Percentiles rank a stretch among this genome's conserved stretches.
These are phyloP conservation scores for Ametastegia equiseti DNA, from an alignment of 2,888 invertebrate genomes.

Conservation along the genomic window DNA sequence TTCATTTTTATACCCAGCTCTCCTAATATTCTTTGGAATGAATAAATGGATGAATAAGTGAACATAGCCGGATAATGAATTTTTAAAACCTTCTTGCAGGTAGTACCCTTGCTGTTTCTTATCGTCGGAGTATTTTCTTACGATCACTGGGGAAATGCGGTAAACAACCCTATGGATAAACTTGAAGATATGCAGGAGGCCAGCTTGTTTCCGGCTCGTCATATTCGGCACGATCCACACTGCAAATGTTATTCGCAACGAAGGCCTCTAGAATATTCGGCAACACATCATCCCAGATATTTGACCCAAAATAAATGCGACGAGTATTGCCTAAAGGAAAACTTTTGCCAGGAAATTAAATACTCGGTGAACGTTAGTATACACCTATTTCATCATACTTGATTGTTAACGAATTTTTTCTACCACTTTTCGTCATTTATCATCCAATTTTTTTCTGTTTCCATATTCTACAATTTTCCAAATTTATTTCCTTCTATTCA, in stretches of 20 bases:
- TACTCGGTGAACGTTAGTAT: slow-evolving; percentile 24
- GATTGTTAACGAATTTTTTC: too few species aligned
- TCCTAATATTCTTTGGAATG: too few species aligned
- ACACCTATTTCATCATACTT: too few species aligned
- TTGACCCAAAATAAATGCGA: neutral
- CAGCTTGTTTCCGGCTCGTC: neutral
- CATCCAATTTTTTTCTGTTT: too few species aligned
- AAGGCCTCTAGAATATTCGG: neutral
- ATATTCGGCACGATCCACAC: neutral
- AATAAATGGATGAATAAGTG: too few species aligned
- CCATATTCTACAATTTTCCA: too few species aligned
- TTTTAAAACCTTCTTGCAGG: neutral
- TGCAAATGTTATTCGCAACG: neutral
- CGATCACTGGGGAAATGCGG: slow-evolving; percentile 1
- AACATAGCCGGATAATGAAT: too few species aligned
- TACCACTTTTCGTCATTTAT: too few species aligned
- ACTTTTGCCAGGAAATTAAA: neutral
- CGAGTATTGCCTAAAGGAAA: neutral
- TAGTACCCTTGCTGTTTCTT: neutral
- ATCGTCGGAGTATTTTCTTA: neutral
- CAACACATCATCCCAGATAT: neutral
- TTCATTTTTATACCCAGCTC: too few species aligned
- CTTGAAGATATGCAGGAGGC: neutral
- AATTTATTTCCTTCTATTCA: too few species aligned
- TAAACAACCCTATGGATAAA: neutral